These are phyloP conservation scores for Morone saxatilis DNA, from an alignment of 2,113 vertebrate species.

Conservation along the genomic window DNA sequence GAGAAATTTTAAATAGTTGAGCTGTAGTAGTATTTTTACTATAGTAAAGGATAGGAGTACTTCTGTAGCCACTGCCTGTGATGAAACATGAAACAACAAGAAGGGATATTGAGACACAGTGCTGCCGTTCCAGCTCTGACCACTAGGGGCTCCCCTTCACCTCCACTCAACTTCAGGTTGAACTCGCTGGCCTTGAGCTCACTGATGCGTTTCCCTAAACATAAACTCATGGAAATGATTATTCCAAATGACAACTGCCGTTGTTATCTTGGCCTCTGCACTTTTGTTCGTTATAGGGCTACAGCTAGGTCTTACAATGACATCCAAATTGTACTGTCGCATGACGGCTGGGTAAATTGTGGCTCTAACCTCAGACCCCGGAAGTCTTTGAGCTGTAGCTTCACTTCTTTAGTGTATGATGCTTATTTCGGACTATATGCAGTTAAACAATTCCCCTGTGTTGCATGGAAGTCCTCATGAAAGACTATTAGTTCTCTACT, in stretches of 20 bases:
- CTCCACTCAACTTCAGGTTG: slow-evolving; percentile 45
- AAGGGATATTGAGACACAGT: not conserved
- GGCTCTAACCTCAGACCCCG: slow-evolving; percentile 51
- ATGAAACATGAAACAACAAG: not conserved
- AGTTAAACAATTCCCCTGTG: slow-evolving; percentile 5
- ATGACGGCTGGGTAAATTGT: slow-evolving; percentile 58
- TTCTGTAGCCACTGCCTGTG: not conserved
- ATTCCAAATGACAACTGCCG: slow-evolving; percentile 45
- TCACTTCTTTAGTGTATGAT: slow-evolving; percentile 16
- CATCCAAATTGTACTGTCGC: slow-evolving; percentile 42
- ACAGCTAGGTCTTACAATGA: slow-evolving; percentile 25
- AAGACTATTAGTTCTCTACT: slow-evolving; percentile 22
- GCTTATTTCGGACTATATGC: not conserved
- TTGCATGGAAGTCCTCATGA: slow-evolving; percentile 15
- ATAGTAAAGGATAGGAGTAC: not conserved
- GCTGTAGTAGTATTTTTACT: not conserved
- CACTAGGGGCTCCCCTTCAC: slow-evolving; percentile 77
- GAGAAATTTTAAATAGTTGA: not conserved
- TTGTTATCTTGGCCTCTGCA: slow-evolving; percentile 57
- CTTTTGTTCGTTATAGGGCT: slow-evolving; percentile 27
- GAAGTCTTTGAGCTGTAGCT: slow-evolving; percentile 23
- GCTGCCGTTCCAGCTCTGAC: slow-evolving; percentile 48
- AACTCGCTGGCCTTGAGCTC: slow-evolving; percentile 60
- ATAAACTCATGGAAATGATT: slow-evolving; percentile 64
- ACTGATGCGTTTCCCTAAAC: slow-evolving; percentile 59